Evolutionary conservation across 2,888 invertebrate species (phyloP).

Genomic region (Gasteruption jaculator): DNA sequence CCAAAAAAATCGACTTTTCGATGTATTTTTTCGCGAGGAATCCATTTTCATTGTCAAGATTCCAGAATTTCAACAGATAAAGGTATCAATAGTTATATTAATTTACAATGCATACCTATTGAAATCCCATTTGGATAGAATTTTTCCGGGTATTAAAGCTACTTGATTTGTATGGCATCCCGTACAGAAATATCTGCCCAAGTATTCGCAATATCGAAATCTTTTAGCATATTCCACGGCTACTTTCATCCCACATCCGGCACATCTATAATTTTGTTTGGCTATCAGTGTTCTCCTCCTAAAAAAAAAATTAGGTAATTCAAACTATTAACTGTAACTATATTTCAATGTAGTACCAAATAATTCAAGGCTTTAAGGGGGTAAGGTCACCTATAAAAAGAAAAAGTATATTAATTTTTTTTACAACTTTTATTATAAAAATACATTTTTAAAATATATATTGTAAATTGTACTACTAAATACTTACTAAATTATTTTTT

Average conservation of each 20-base stretch:
- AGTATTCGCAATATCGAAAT: slow-evolving; percentile 78
- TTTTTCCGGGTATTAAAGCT: slow-evolving; percentile 66
- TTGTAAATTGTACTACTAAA: too few species aligned
- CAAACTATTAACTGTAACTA: background rate
- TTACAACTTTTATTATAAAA: too few species aligned
- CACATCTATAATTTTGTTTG: slow-evolving; percentile 75
- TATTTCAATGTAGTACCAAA: background rate
- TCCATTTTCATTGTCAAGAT: too few species aligned
- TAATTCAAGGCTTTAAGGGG: background rate
- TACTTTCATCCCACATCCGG: slow-evolving; percentile 80
- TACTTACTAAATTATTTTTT: too few species aligned
- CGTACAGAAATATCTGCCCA: slow-evolving; percentile 81
- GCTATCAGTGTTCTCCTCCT: slow-evolving; percentile 64
- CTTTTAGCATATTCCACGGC: slow-evolving; percentile 67
- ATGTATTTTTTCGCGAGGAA: too few species aligned
- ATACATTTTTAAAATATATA: too few species aligned
- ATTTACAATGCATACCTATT: slow-evolving; percentile 49
- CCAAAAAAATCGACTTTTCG: too few species aligned
- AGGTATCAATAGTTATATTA: slow-evolving; percentile 1
- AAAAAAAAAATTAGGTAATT: slow-evolving; percentile 31
- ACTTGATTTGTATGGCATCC: slow-evolving; percentile 79
- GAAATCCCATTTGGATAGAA: slow-evolving; percentile 65
- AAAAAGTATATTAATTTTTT: too few species aligned
- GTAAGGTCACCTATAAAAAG: too few species aligned
- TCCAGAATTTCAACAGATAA: slow-evolving; percentile 7